A percentile compares a stretch with the other conserved stretches of the same genome.
Conservation (phyloP, 2,113 vertebrate species). For the Maccullochella peelii region DNA sequence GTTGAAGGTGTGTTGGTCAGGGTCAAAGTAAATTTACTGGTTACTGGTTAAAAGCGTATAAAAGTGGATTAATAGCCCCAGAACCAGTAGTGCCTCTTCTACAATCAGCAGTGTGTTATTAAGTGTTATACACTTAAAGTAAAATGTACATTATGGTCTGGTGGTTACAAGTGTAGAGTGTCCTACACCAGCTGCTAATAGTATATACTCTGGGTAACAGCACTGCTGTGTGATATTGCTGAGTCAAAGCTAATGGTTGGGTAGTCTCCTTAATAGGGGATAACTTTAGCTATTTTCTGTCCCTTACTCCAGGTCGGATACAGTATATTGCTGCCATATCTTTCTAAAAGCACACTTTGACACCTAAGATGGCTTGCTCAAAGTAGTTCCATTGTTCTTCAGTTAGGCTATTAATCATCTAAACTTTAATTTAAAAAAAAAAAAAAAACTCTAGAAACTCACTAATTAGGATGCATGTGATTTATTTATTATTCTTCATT, state of each 20-base stretch:
- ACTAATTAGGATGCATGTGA: background rate
- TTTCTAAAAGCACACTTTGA: background rate
- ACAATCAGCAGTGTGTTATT: background rate
- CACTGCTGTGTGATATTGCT: slow-evolving; percentile 28
- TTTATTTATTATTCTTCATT: background rate
- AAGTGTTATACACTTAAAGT: background rate
- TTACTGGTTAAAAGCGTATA: too few relatives aligned
- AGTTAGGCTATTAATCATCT: background rate
- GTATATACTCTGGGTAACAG: slow-evolving; percentile 5
- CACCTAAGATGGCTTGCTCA: background rate
- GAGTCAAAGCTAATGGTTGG: slow-evolving; percentile 33
- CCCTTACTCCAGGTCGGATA: background rate
- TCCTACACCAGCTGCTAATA: slow-evolving; percentile 22
- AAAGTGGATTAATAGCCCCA: background rate
- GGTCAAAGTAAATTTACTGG: background rate
- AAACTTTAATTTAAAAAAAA: background rate
- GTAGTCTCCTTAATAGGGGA: slow-evolving; percentile 23
- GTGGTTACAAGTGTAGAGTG: slow-evolving; percentile 19
- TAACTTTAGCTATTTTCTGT: slow-evolving; percentile 14
- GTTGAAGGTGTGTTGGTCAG: background rate
- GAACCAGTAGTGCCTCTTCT: background rate
- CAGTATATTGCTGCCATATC: background rate
- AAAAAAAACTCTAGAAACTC: background rate
- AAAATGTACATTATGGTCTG: slow-evolving; percentile 12
- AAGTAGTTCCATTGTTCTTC: background rate